Conservation (phyloP, 2,888 invertebrate species). For the Strigamia crassipes region DNA sequence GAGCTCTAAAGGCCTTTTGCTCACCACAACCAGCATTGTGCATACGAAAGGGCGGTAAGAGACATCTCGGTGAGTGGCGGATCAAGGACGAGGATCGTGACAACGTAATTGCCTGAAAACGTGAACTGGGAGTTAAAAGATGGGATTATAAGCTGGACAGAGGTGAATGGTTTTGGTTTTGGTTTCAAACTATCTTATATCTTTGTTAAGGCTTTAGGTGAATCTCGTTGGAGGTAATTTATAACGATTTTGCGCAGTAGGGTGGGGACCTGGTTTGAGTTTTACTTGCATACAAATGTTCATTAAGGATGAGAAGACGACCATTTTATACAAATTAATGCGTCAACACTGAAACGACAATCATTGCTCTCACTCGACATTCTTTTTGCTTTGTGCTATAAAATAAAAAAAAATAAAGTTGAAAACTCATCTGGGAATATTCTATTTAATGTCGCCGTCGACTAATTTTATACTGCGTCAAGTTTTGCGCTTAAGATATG, state of each 20-base stretch:
- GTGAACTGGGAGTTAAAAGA: background rate
- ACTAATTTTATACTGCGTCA: background rate
- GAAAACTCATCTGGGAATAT: background rate
- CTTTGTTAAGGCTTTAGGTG: background rate
- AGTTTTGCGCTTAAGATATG: background rate
- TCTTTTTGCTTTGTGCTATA: constrained; percentile 2
- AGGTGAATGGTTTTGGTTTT: background rate
- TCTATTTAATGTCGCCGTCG: background rate
- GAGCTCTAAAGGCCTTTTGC: background rate
- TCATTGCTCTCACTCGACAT: constrained; percentile 5
- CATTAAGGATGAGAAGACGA: constrained; percentile 5
- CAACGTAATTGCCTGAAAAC: background rate
- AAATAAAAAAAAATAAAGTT: background rate
- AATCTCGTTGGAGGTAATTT: background rate
- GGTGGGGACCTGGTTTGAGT: background rate
- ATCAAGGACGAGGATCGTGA: background rate
- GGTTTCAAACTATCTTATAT: background rate
- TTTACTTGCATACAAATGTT: background rate
- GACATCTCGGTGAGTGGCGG: background rate
- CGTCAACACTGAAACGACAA: constrained; percentile 8
- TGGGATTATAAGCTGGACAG: background rate
- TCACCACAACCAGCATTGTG: background rate
- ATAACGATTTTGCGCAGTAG: background rate
- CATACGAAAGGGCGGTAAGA: background rate
- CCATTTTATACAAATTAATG: constrained; percentile 5